These are phyloP conservation scores for Atherinosoma microstoma DNA, from an alignment of 2,797 vertebrate genomes.

Conservation along the genomic window DNA sequence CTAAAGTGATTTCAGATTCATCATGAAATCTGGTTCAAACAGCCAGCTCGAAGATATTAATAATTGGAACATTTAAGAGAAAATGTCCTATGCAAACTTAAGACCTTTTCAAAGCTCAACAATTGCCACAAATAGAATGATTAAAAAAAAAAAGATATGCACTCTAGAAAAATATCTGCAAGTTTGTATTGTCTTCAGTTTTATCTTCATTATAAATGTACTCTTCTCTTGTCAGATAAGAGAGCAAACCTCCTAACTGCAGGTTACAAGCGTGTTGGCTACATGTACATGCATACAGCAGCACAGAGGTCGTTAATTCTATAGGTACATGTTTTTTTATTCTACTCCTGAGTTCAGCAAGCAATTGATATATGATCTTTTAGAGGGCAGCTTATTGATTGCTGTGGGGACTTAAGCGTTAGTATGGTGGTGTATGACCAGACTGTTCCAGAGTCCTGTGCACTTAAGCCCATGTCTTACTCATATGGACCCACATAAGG, in stretches of 20 bases:
- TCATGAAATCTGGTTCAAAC: no score
- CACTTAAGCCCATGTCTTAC: slow-evolving; percentile 58
- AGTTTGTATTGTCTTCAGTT: background rate
- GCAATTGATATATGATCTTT: slow-evolving; percentile 75
- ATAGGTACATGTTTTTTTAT: slow-evolving; percentile 57
- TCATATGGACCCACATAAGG: slow-evolving; percentile 51
- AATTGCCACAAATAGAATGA: no score
- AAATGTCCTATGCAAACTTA: no score
- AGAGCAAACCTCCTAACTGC: slow-evolving; percentile 5
- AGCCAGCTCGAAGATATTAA: no score
- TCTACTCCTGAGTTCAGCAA: slow-evolving; percentile 65
- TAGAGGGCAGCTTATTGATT: slow-evolving; percentile 76
- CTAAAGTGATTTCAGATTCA: slow-evolving; percentile 10
- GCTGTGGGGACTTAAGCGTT: slow-evolving; percentile 68
- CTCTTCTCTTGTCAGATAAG: slow-evolving; percentile 2
- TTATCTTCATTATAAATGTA: background rate
- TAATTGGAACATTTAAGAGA: no score
- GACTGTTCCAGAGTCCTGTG: slow-evolving; percentile 60
- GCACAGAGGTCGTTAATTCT: slow-evolving; percentile 53
- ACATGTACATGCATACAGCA: slow-evolving; percentile 28
- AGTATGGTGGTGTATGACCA: slow-evolving; percentile 60
- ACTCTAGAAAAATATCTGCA: no score
- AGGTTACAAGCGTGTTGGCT: slow-evolving; percentile 25
- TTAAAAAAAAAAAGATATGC: no score
- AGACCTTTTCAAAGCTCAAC: no score